Percentiles rank a stretch among this genome's conserved stretches.
Conservation (phyloP, 1,140 invertebrate genomes). For the Diprion similis region DNA sequence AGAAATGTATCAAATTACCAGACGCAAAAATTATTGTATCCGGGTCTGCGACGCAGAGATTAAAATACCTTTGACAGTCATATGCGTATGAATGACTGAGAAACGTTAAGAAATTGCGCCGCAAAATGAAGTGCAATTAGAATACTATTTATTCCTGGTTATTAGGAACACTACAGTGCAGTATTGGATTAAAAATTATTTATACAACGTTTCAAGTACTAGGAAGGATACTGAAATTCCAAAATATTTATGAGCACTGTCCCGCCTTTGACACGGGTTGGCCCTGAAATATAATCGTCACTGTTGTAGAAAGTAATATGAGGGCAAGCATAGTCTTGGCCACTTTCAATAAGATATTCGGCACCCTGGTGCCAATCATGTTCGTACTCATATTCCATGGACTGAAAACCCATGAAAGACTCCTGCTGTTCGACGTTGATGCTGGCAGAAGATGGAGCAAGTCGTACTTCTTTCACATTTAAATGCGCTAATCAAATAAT, state of each 20-base stretch:
- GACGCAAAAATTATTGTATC: constrained; percentile 78
- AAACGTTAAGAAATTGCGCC: constrained; percentile 25
- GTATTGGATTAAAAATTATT: constrained; percentile 14
- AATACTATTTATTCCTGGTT: constrained; percentile 8
- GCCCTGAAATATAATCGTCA: constrained; percentile 37
- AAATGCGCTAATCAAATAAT: background rate
- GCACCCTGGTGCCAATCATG: background rate
- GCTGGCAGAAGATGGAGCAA: background rate
- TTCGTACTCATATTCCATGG: background rate
- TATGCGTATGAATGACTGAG: constrained; percentile 86
- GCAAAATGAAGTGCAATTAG: constrained; percentile 19
- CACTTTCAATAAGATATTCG: background rate
- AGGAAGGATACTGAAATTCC: constrained; percentile 56
- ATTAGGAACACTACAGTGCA: background rate
- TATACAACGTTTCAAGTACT: background rate
- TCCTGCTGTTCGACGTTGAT: background rate
- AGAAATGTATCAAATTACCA: constrained; percentile 81
- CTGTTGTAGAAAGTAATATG: constrained; percentile 22
- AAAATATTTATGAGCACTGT: constrained; percentile 46
- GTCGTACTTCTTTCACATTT: background rate
- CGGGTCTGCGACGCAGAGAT: constrained; percentile 77
- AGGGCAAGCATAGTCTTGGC: background rate
- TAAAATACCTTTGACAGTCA: constrained; percentile 80
- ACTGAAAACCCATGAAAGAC: background rate
- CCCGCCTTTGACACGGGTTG: constrained; percentile 32